phyloP scores from a whole-genome alignment of 2,113 vertebrate genomes.

The Phylloscopus trochilus region DNA sequence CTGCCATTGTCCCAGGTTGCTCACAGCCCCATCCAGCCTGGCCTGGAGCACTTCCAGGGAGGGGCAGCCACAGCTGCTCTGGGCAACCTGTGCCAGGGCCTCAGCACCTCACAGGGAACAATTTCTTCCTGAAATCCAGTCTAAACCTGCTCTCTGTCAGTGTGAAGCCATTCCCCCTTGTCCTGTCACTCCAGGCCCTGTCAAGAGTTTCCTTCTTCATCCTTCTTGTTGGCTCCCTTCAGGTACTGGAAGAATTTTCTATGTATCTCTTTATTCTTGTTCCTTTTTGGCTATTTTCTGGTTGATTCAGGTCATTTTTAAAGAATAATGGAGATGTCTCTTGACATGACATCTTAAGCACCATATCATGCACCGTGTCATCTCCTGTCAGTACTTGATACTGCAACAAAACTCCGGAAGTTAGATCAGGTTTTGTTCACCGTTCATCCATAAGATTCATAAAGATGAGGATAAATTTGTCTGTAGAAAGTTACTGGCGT shows the following conservation, averaged over 20 bases:
- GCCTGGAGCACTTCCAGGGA: fast-evolving
- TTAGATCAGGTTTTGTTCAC: not conserved
- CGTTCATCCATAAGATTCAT: not conserved
- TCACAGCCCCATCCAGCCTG: not conserved
- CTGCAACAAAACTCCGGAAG: not conserved
- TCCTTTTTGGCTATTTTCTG: not conserved
- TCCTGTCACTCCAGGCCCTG: not conserved
- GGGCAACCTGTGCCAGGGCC: not conserved
- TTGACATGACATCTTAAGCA: not conserved
- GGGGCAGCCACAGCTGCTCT: not conserved
- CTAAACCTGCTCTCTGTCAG: not conserved
- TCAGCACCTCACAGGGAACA: fast-evolving
- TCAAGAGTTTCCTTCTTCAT: not conserved
- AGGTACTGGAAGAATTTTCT: not conserved
- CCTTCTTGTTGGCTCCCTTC: not conserved
- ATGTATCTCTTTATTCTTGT: not conserved
- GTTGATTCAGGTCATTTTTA: not conserved
- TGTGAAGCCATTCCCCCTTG: not conserved
- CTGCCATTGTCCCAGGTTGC: not conserved
- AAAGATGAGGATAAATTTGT: not conserved
- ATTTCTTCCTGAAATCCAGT: fast-evolving
- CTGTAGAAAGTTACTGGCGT: not conserved
- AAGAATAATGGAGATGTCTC: not conserved
- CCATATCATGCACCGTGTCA: fast-evolving
- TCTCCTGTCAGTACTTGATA: not conserved